These are phyloP conservation scores for Ceratitis capitata DNA, from an alignment of 1,140 invertebrate genomes.

Conservation along the genomic window DNA sequence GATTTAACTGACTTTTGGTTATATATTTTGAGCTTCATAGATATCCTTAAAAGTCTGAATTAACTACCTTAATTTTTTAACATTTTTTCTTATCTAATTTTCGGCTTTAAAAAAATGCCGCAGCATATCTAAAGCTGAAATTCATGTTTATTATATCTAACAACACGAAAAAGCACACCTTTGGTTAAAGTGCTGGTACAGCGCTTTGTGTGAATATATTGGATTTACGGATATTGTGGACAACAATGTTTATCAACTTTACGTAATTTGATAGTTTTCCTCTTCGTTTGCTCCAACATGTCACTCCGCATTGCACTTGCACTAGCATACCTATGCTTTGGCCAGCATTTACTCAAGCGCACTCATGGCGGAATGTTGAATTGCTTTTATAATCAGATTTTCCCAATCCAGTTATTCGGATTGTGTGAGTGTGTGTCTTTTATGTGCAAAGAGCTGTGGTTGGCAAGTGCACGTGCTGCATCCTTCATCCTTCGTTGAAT, in stretches of 20 bases:
- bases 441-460: no score
- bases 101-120: no score
- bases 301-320: neutral
- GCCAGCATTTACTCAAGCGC: neutral
- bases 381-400: neutral
- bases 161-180: no score
- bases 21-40: no score
- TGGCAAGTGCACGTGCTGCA: neutral
- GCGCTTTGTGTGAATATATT: neutral
- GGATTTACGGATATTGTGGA: neutral
- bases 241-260: conserved; percentile 30
- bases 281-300: neutral
- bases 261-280: conserved; percentile 37
- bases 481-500: neutral
- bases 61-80: no score
- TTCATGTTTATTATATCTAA: no score
- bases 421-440: neutral
- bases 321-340: neutral
- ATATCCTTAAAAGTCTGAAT: no score
- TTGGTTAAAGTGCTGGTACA: no score
- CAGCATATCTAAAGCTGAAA: no score
- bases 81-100: no score
- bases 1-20: no score
- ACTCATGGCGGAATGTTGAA: neutral
- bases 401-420: neutral